Evolutionary conservation across 2,797 vertebrate species (phyloP), one percentile per base, ranked within the genome.

Genomic region (Setipinna tenuifilis): DNA sequence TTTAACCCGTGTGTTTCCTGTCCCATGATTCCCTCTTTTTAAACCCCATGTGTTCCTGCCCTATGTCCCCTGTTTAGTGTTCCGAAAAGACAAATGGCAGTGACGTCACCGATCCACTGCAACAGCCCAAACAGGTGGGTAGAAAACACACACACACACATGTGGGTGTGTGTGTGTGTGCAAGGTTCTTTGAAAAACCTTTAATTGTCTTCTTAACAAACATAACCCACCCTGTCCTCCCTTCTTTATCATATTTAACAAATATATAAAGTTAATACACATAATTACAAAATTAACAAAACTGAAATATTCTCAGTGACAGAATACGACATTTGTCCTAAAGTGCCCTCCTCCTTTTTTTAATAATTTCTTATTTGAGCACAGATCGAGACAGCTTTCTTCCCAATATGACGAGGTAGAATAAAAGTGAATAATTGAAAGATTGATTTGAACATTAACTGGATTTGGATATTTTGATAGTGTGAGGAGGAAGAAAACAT

Each of bases 31-130:
- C 50, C 12, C 61, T 54, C 68, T 68, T 62, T 62, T 62, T 44
- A 84, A 84, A 80, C 50, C 14, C 14, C 65, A 57, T 85, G 80
- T 85, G 25, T 81, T 78, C 84, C 78, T 81, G 65, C 80, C 65
- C 80, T 31, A 14, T 78, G 71, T 86, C 68, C 59, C 78, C 50
- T 75, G 50, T 83, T 28, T 81, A 86, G 85, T 75, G 61, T 35
- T 54, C 85, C 82, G 41, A 59, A 80, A 86, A 81, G 71, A 78
- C 71, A 80, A 58, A 57, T 12, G 80, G 71, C 85, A 86, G 85
- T 44, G 85, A 86, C 62, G 85, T 83, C 85, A 61, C 82, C 75
- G 16, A 71, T 31, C 25, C 50, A 59, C 65, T 81, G 57, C 85
- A 44, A 11, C 82, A 46, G 21, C 35, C 17, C n/a, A 86, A 83